Conservation (phyloP, 2,797 vertebrate genomes). For the Myripristis murdjan region DNA sequence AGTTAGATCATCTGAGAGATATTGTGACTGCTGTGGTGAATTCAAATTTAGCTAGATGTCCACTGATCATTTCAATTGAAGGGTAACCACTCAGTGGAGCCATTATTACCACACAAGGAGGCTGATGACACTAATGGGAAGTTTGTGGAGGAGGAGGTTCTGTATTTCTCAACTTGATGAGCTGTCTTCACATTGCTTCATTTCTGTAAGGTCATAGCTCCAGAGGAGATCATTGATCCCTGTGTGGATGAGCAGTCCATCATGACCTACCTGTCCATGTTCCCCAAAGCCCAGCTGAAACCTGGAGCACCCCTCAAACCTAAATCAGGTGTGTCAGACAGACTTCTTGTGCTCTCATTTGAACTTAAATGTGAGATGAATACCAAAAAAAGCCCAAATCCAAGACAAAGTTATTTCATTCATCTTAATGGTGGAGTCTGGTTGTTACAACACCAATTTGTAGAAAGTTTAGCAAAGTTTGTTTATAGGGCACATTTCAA, state of each 20-base stretch:
- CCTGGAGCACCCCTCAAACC: slow-evolving; percentile 82
- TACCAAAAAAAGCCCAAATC: too few relatives aligned
- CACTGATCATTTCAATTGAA: slow-evolving; percentile 9
- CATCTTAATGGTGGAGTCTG: too few relatives aligned
- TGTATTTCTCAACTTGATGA: slow-evolving; percentile 38
- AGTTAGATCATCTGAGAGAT: background rate
- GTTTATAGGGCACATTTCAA: too few relatives aligned
- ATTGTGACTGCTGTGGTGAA: slow-evolving; percentile 19
- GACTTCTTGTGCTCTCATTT: too few relatives aligned
- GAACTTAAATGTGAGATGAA: too few relatives aligned
- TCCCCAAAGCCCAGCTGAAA: slow-evolving; percentile 89
- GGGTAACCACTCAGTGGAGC: slow-evolving; percentile 14
- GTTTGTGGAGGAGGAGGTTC: slow-evolving; percentile 3
- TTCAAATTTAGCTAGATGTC: slow-evolving; percentile 43
- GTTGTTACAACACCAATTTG: too few relatives aligned
- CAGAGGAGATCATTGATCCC: slow-evolving; percentile 88
- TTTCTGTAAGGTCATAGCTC: slow-evolving; percentile 53
- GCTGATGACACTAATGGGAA: slow-evolving; percentile 22
- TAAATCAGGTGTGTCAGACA: slow-evolving; percentile 21
- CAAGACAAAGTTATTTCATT: too few relatives aligned
- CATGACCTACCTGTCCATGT: slow-evolving; percentile 90
- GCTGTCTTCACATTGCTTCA: background rate
- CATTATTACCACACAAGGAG: slow-evolving; percentile 22
- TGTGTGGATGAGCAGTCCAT: slow-evolving; percentile 88
- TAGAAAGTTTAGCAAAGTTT: too few relatives aligned